Evolutionary conservation across 2,888 invertebrate genomes (phyloP), one percentile per base, ranked within the genome.

Genomic region (Dicroscelio sp.): DNA sequence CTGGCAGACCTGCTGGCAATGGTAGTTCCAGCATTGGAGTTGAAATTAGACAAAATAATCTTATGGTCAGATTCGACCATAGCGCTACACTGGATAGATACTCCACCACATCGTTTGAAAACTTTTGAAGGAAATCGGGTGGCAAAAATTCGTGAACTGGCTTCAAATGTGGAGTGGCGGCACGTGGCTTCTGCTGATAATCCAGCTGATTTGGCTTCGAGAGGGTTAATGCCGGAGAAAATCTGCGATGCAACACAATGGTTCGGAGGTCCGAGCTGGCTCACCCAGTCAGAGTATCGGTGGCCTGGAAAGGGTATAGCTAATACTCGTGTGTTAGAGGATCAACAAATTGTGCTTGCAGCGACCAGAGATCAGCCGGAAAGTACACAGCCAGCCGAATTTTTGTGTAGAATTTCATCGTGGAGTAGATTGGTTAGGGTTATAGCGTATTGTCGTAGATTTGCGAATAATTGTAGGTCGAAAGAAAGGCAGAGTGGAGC

Each of bases 381-480:
- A 31, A 65, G 25, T n/a, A n/a, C n/a, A 33, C 30, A 31, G 20
- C 65, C 31, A 31, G 31, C 20, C 17, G 65, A 31, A 33, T 65
- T 65, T 17, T 33, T 65, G 31, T 31, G 31, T 31, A 67, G 33
- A 65, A 20, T 63, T 30, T 79, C 79, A 14, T 79, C 79, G 12
- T 31, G 43, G 48, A 30, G 2, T 8, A 23, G 17, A 10, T 43
- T 79, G 17, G 52, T 48, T 43, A 30, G 69, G 8, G 82, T 71
- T 2, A 30, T 55, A 10, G 69, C 82, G 27, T 69, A 69, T 82
- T 82, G 82, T 27, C 25, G 31, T 25, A 20, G 69, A 23, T 82
- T 80, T 30, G 48, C 17, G 30, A 27, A 67, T 27, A 43, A 80
- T 67, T 6, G 38, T 38, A 43, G 30, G 31, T 27, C 17, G 10